A percentile compares a stretch with the other conserved stretches of the same genome.
These are phyloP conservation scores for Lynx canadensis DNA, from an alignment of 2,113 vertebrate species.

Conservation along the genomic window DNA sequence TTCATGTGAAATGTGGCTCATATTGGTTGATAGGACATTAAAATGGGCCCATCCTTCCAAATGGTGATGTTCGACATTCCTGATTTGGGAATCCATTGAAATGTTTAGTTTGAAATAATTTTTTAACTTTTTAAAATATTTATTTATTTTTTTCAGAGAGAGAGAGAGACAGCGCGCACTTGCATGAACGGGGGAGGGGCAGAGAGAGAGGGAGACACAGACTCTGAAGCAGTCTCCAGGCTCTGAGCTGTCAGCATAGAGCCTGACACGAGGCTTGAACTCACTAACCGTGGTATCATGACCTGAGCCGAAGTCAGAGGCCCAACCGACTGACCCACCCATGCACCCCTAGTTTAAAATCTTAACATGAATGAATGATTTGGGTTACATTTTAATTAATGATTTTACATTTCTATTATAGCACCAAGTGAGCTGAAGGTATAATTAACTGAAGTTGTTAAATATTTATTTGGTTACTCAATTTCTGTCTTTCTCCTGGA, in stretches of 20 bases:
- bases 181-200: too few relatives aligned
- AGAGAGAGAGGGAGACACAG: too few relatives aligned
- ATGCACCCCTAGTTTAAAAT: background rate
- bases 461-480: background rate
- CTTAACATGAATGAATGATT: background rate
- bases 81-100: background rate
- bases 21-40: accelerated
- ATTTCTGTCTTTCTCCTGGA: background rate
- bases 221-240: too few relatives aligned
- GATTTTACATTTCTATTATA: background rate
- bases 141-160: too few relatives aligned
- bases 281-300: too few relatives aligned
- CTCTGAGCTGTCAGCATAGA: too few relatives aligned
- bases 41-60: accelerated
- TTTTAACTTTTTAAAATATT: too few relatives aligned
- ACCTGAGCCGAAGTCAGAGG: too few relatives aligned
- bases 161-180: too few relatives aligned
- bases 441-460: background rate
- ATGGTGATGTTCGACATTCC: background rate
- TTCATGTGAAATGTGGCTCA: background rate
- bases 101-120: background rate
- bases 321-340: too few relatives aligned
- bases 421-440: background rate
- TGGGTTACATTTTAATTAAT: background rate
- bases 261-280: too few relatives aligned